Percentiles rank a stretch among this genome's conserved stretches.
These are phyloP conservation scores for Serilophus lunatus DNA, from an alignment of 2,113 vertebrate species.

Conservation along the genomic window DNA sequence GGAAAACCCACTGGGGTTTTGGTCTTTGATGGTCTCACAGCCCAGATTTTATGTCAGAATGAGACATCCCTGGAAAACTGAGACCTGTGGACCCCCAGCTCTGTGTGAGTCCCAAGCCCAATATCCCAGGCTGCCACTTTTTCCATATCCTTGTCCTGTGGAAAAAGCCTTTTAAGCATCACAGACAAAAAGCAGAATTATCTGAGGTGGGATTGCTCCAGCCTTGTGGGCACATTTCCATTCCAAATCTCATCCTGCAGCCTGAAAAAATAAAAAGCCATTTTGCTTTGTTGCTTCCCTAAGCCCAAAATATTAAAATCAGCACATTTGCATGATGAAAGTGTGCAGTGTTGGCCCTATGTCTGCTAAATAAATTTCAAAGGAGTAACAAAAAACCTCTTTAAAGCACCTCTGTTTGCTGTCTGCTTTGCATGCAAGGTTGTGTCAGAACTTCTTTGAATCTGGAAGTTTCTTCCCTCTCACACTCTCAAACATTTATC, in stretches of 20 bases:
- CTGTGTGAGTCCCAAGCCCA: neutral
- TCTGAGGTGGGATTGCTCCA: neutral
- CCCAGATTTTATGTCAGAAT: neutral
- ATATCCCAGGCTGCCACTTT: neutral
- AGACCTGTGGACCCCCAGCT: neutral
- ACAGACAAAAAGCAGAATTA: neutral
- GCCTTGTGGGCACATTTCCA: neutral
- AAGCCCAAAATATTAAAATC: neutral
- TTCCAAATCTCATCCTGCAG: neutral
- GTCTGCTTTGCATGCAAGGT: neutral
- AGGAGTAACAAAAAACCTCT: neutral
- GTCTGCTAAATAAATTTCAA: neutral
- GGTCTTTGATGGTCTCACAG: neutral
- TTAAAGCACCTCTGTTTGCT: neutral
- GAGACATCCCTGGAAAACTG: neutral
- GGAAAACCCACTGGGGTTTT: neutral
- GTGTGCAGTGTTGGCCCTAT: neutral
- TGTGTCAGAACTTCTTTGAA: neutral
- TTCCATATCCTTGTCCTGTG: accelerated
- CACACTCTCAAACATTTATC: neutral
- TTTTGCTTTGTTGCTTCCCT: neutral
- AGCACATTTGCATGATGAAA: neutral
- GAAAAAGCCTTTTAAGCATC: neutral
- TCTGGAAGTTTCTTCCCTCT: conserved; percentile 35
- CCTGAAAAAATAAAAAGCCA: neutral